Evolutionary conservation across 92 coral and sea anemone species (phyloP).

Genomic region (Actinostola sp.): DNA sequence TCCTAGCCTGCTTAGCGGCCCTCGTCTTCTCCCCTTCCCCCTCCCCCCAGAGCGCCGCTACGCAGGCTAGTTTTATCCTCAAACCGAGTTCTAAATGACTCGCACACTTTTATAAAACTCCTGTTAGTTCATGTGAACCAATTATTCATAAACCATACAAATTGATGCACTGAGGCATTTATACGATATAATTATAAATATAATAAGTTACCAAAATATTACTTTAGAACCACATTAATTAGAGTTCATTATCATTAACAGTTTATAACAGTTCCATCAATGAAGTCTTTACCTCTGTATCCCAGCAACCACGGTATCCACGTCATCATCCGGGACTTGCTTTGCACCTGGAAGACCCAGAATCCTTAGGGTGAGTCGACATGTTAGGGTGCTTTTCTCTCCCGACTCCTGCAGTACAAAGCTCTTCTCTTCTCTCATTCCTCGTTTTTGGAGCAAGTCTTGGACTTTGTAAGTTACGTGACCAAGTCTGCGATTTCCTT

Average conservation of each 20-base stretch:
- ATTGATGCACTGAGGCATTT: no score
- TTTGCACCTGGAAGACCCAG: constrained; percentile 59
- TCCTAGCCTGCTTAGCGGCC: no score
- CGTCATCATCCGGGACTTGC: neutral
- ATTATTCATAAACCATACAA: no score
- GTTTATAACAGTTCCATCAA: constrained; percentile 5
- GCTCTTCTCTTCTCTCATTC: constrained; percentile 61
- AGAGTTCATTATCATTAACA: neutral
- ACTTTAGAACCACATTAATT: neutral
- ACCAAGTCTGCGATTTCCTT: constrained; percentile 79
- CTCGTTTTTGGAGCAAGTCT: constrained; percentile 65
- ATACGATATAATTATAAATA: no score
- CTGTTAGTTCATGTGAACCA: no score
- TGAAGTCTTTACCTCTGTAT: constrained; percentile 17
- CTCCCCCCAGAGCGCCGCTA: no score
- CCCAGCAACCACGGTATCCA: neutral
- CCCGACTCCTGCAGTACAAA: constrained; percentile 80
- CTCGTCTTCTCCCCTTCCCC: no score
- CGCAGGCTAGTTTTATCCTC: no score
- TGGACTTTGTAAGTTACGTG: constrained; percentile 59
- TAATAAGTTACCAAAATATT: neutral
- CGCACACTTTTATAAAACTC: no score
- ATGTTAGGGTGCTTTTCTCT: constrained; percentile 81
- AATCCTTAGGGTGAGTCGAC: constrained; percentile 83
- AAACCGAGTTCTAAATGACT: no score